Percentiles rank a stretch among this genome's conserved stretches.
phyloP scores from a whole-genome alignment of 2,797 vertebrate species.

The Phataginus tricuspis region DNA sequence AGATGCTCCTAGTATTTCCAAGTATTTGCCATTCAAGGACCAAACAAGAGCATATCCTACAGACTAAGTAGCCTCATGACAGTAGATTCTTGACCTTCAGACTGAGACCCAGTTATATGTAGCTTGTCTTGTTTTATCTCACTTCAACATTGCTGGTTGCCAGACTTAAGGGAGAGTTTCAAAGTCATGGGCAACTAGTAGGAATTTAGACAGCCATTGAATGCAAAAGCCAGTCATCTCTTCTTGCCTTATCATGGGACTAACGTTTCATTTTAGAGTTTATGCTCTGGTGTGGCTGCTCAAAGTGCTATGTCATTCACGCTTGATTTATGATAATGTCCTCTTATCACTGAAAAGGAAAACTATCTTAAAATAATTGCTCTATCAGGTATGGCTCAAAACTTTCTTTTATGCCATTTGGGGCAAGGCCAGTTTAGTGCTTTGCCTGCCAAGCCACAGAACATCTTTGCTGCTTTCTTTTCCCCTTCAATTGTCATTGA shows the following conservation, averaged over 20 bases:
- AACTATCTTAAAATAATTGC: conserved; percentile 39
- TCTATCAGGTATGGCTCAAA: conserved; percentile 57
- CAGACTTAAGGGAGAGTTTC: neutral
- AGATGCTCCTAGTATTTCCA: neutral
- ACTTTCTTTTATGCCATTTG: conserved; percentile 15
- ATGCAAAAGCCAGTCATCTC: neutral
- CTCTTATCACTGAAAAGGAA: neutral
- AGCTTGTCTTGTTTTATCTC: neutral
- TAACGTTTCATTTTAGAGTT: neutral
- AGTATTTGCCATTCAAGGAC: neutral
- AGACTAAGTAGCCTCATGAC: neutral
- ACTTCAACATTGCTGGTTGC: neutral
- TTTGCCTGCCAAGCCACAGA: conserved; percentile 60
- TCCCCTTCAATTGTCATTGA: conserved; percentile 77
- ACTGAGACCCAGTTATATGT: conserved; percentile 22
- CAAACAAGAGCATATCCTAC: neutral
- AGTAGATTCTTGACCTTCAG: conserved; percentile 22
- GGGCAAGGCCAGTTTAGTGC: neutral
- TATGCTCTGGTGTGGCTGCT: neutral
- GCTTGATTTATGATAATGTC: conserved; percentile 12
- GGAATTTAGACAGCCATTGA: neutral
- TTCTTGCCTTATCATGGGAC: neutral
- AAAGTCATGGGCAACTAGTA: neutral
- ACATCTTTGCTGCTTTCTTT: conserved; percentile 74
- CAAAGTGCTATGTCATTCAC: neutral